A percentile compares a stretch with the other conserved stretches of the same genome.
phyloP scores from a whole-genome alignment of 2,888 invertebrate genomes.

The Mythimna loreyi region DNA sequence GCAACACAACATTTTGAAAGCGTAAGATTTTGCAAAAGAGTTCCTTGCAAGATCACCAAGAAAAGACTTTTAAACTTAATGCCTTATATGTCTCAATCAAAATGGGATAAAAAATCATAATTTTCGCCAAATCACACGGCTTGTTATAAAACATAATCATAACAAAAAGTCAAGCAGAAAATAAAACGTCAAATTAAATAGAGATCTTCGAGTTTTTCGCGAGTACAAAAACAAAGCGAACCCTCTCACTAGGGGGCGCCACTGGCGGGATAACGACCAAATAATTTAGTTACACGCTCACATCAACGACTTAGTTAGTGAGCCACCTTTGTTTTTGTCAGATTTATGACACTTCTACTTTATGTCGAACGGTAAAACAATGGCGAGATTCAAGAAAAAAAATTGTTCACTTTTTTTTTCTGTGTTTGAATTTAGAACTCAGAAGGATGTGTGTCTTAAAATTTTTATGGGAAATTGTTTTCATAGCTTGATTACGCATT shows the following conservation, averaged over 20 bases:
- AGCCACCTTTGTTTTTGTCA: constrained; percentile 58
- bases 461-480: neutral
- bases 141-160: neutral
- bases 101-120: neutral
- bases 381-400: neutral
- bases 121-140: neutral
- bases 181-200: constrained; percentile 55
- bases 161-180: constrained; percentile 20
- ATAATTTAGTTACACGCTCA: constrained; percentile 65
- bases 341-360: constrained; percentile 61
- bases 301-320: constrained; percentile 46
- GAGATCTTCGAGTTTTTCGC: constrained; percentile 20
- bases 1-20: no score
- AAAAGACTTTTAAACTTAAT: no score
- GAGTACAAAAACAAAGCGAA: constrained; percentile 25
- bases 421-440: constrained; percentile 8
- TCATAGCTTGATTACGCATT: neutral
- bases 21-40: no score
- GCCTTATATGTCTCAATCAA: no score
- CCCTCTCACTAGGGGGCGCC: constrained; percentile 72
- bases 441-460: constrained; percentile 11
- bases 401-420: neutral
- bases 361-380: constrained; percentile 47
- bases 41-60: no score
- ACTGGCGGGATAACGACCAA: constrained; percentile 67